Percentiles rank a stretch among this genome's conserved stretches.
Conservation (phyloP, 2,797 vertebrate species). For the Myripristis murdjan region DNA sequence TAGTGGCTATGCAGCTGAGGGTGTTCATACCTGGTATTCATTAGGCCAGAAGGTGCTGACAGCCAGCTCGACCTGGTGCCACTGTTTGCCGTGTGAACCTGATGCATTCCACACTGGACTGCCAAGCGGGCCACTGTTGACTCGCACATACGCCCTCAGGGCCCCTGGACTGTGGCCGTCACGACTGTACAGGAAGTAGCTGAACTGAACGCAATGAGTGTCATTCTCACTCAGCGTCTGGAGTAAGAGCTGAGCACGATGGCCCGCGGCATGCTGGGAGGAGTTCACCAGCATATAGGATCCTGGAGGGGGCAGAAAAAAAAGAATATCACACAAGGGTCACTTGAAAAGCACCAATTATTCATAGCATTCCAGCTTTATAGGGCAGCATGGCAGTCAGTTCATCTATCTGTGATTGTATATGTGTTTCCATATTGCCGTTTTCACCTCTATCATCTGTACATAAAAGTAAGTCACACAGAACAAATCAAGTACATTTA, state of each 20-base stretch:
- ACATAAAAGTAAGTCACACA: background rate
- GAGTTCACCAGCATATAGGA: slow-evolving; percentile 98
- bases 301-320: slow-evolving; percentile 82
- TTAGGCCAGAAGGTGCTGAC: slow-evolving; percentile 98
- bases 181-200: slow-evolving; percentile 95
- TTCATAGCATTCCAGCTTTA: slow-evolving; percentile 8
- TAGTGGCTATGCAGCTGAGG: background rate
- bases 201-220: slow-evolving; percentile 98
- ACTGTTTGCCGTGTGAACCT: slow-evolving; percentile 91
- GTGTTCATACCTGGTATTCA: slow-evolving; percentile 92
- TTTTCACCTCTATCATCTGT: background rate
- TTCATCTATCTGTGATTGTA: background rate
- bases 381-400: background rate
- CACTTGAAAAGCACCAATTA: slow-evolving; percentile 2
- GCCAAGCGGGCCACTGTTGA: slow-evolving; percentile 92
- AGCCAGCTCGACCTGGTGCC: slow-evolving; percentile 95
- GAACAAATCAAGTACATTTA: background rate
- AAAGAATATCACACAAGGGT: slow-evolving; percentile 5
- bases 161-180: slow-evolving; percentile 94
- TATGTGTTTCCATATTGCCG: background rate
- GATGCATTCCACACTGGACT: slow-evolving; percentile 92
- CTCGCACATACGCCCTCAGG: slow-evolving; percentile 91
- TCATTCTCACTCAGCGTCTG: slow-evolving; percentile 96
- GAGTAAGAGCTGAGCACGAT: slow-evolving; percentile 92
- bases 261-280: slow-evolving; percentile 91